A percentile compares a stretch with the other conserved stretches of the same genome.
phyloP scores from a whole-genome alignment of 2,888 invertebrate genomes.

The Pandemis corylana region DNA sequence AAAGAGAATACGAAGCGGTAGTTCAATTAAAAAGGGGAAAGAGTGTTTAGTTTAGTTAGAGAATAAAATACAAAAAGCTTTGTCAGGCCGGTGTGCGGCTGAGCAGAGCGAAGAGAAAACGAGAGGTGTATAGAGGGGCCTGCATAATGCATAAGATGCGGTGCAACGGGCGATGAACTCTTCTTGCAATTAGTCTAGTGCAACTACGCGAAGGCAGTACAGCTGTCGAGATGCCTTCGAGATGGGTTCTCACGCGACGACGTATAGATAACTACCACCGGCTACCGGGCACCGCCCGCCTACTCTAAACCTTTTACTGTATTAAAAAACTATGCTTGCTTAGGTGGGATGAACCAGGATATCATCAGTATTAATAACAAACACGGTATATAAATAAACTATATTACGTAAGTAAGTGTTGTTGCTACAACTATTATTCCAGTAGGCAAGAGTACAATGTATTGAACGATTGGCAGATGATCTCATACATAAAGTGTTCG shows the following conservation, averaged over 20 bases:
- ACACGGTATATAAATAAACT: neutral
- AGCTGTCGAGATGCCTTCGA: conserved; percentile 48
- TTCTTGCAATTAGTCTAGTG: conserved; percentile 67
- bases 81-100: conserved; percentile 39
- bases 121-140: conserved; percentile 46
- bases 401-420: neutral
- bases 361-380: neutral
- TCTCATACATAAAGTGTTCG: too few relatives aligned
- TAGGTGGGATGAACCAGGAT: neutral
- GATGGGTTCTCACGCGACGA: conserved; percentile 60
- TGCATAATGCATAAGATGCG: conserved; percentile 64
- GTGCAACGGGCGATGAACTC: conserved; percentile 71
- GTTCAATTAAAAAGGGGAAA: conserved; percentile 35
- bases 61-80: conserved; percentile 38
- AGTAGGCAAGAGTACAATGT: too few relatives aligned
- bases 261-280: conserved; percentile 45
- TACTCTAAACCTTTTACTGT: conserved; percentile 21
- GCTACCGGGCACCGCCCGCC: conserved; percentile 49
- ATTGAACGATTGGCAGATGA: too few relatives aligned
- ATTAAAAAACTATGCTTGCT: conserved; percentile 4
- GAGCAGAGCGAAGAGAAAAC: conserved; percentile 44
- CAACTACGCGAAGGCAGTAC: conserved; percentile 33
- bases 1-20: conserved; percentile 6
- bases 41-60: conserved; percentile 32
- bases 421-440: too few relatives aligned